Evolutionary conservation across 1,140 invertebrate genomes (phyloP), one percentile per base, ranked within the genome.

Genomic region (Eupristina koningsbergeri): DNA sequence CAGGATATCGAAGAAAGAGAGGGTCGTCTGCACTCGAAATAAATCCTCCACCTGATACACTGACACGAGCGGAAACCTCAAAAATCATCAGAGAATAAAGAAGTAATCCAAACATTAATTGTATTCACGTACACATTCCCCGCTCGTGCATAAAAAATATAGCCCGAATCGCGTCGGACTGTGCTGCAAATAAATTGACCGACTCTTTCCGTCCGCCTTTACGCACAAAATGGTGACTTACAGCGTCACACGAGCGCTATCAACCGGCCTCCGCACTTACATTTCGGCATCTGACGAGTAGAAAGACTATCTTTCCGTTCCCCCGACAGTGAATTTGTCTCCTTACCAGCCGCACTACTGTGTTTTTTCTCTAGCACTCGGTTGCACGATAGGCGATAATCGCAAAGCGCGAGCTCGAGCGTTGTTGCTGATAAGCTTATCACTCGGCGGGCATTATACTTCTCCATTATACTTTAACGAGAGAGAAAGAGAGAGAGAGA

Each of bases 401-500:
- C 58, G 58, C 31, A 11, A 63, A 63, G 76, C 58, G 71, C 71
- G 58, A 75, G 71, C 80, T 31, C 77, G 17, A 13, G 7, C 41
- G 67, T 31, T 36, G 64, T 22, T 29, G 17, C 69, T 71, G 75
- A 75, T 75, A 81, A 39, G 39, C 69, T 81, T 81, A 81, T 81
- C 80, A 74, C 7, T 58, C 50, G 71, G 19, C 80, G 80, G 53
- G 80, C 71, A 75, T 81, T 81, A 75, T 36, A 58, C 75, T 81
- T 81, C 73, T 19, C 73, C 61, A 81, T 81, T 81, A 41, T 50
- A 47, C 36, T 75, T 81, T 81, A 81, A 81, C 80, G 71, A 81
- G 80, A 58, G 26, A 29, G 80, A 76, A 45, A 58, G 74, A 58
- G 50, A 58, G 11, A 22, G 47, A 58, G 31, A 61, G 50, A 13